Evolutionary conservation across 2,797 vertebrate species (phyloP).

Genomic region (Miopithecus talapoin): DNA sequence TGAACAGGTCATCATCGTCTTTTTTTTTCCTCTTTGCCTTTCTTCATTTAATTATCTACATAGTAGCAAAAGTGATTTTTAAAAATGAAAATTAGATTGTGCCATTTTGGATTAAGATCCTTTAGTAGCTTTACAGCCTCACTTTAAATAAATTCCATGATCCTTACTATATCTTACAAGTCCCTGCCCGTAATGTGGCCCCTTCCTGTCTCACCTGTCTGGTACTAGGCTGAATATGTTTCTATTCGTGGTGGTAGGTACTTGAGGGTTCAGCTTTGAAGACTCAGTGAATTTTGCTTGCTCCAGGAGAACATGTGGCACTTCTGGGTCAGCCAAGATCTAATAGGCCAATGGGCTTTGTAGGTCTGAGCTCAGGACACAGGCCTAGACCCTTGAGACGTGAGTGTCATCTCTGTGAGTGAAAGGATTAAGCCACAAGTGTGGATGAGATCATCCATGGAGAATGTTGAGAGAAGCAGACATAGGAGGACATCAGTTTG

Average conservation of each 20-base stretch:
- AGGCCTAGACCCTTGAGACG: neutral
- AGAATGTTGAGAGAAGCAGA: neutral
- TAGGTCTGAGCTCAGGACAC: neutral
- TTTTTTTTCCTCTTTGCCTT: neutral
- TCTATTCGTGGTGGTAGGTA: neutral
- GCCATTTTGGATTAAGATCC: constrained; percentile 17
- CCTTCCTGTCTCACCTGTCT: neutral
- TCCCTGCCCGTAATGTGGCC: neutral
- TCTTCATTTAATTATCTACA: neutral
- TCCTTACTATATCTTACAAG: neutral
- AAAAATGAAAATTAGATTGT: neutral
- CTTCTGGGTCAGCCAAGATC: neutral
- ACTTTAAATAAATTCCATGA: neutral
- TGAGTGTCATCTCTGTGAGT: neutral
- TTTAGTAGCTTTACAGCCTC: neutral
- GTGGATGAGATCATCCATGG: neutral
- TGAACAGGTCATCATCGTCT: neutral
- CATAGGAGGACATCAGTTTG: neutral
- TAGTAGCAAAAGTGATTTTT: constrained; percentile 1
- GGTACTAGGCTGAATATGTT: neutral
- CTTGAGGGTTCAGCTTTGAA: neutral
- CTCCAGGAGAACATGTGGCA: neutral
- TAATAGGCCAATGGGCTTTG: neutral
- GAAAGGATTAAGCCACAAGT: neutral
- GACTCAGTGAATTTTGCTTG: neutral